Evolutionary conservation across 1,140 invertebrate genomes (phyloP), one percentile per base, ranked within the genome.

Genomic region (Heliconius hewitsoni): DNA sequence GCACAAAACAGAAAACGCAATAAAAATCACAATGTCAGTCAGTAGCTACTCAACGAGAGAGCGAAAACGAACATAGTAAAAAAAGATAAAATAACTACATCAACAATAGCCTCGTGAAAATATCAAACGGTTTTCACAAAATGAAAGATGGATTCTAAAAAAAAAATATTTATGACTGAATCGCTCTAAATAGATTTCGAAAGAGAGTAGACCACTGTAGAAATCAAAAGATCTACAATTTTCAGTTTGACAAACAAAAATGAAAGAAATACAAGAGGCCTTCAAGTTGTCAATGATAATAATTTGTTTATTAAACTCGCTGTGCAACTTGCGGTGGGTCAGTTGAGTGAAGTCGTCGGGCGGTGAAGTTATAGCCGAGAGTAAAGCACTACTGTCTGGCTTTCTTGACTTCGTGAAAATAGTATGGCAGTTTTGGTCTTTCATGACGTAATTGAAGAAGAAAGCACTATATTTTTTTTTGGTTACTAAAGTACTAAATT

Each of bases 241-340:
- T 66, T 16, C 8, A 70, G 30, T 76, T 66, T 34, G 70, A 52
- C 37, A 66, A 66, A 66, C 30, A 76, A 76, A 55, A 76, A 16
- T 11, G 23, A 46, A 77, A 46, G 75, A 80, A 77, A 81, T 42
- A 66, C 66, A 71, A 75, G 74, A 66, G 42, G 19, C 23, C 79
- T 77, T 37, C 19, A 34, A 37, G 52, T 82, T 82, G 80, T 85
- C 82, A 81, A 73, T 75, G 78, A 79, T 85, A 88, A 87, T 87
- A 84, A 88, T 85, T 88, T 86, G 85, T 82, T 81, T 81, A 85
- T 80, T 76, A 84, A 81, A 82, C 82, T 83, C 76, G 79, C 78
- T 71, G 71, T 73, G 77, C 71, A 76, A 79, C 23, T 72, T 73
- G 74, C 81, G 82, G 76, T 82, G 82, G 79, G 84, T 85, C 85